Base-by-base conservation (phyloP, 2,797 vertebrate genomes). In the Molossus molossus region DNA sequence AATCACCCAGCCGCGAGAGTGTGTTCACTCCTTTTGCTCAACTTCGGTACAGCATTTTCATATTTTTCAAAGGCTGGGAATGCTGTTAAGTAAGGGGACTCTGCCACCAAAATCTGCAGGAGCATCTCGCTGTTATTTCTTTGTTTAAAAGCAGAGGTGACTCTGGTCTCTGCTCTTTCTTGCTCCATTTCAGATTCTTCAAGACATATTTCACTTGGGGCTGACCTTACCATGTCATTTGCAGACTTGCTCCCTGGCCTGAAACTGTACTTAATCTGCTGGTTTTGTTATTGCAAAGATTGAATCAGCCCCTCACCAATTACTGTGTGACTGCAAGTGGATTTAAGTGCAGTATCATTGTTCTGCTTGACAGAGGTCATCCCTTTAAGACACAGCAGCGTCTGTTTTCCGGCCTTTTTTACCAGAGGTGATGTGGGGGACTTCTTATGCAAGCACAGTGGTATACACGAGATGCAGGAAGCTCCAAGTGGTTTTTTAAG, bases 291-390 rank as follows among this genome's bases (percentile, higher is more conserved):
- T 90, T 75, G 82, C 7, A 86, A 37, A 94, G 95, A 95, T 27
- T 33, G 94, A 96, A 96, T 96, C 97, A 95, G 91, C 94, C 96
- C 93, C 87, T 97, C 64, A 23, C 92, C 95, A 95, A 76, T 97
- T 95, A 98, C 90, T 73, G 79, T 4, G 12, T n/a, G 86, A 90
- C 97, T 97, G 96, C 88, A 89, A 97, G 97, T 94, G 96, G 91
- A 95, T 87, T 87, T 96, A 87, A 97, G 95, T 95, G 94, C 94
- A 76, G 94, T 97, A 93, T 97, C 89, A 69, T 87, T 96, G 95
- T 95, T 97, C 92, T 94, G n/a, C 96, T 97, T 97, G 95, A 98
- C 95, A 97, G 97, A 97, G 96, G 97, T 96, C 95, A 94, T 95
- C 95, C 55, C 13, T 21, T 91, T 25, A 80, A 95, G 94, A 92